Conservation (phyloP, 2,888 invertebrate species). For the Drosophila barbarae region DNA sequence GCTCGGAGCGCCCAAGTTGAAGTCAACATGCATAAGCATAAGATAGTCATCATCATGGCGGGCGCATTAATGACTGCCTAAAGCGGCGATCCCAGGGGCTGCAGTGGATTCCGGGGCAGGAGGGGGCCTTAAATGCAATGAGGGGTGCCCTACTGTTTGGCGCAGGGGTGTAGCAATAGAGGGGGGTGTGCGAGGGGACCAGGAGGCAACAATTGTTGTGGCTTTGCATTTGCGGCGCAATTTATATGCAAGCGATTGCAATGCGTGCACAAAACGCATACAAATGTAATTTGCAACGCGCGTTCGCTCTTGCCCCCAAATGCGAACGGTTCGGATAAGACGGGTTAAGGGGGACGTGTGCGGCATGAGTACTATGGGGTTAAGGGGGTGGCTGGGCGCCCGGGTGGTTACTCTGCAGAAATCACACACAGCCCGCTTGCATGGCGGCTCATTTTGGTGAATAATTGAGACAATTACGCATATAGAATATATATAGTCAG, state of each 20-base stretch:
- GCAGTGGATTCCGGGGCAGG: background rate
- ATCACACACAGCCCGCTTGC: slow-evolving; percentile 47
- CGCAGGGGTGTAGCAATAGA: background rate
- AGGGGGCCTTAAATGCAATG: background rate
- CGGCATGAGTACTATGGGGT: background rate
- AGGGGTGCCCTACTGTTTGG: background rate
- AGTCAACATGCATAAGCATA: slow-evolving; percentile 64
- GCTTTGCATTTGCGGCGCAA: slow-evolving; percentile 70
- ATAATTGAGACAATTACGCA: slow-evolving; percentile 75
- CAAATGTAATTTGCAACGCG: slow-evolving; percentile 68
- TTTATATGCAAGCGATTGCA: slow-evolving; percentile 72
- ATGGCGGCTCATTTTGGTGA: slow-evolving; percentile 70
- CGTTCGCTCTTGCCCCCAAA: slow-evolving; percentile 51
- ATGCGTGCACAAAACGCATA: slow-evolving; percentile 73
- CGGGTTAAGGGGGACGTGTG: slow-evolving; percentile 8
- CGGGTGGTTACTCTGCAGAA: slow-evolving; percentile 42
- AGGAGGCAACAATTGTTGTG: slow-evolving; percentile 62
- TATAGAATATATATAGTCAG: slow-evolving; percentile 50
- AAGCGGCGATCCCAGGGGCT: slow-evolving; percentile 22
- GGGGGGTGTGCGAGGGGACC: background rate
- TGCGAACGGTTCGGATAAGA: slow-evolving; percentile 51
- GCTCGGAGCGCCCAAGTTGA: slow-evolving; percentile 24
- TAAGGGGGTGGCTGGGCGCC: slow-evolving; percentile 5
- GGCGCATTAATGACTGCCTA: slow-evolving; percentile 67
- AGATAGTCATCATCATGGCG: slow-evolving; percentile 71